Percentiles rank a stretch among this genome's conserved stretches.
Evolutionary conservation across 2,797 vertebrate species (phyloP).

Genomic region (Dendrocincla fuliginosa): DNA sequence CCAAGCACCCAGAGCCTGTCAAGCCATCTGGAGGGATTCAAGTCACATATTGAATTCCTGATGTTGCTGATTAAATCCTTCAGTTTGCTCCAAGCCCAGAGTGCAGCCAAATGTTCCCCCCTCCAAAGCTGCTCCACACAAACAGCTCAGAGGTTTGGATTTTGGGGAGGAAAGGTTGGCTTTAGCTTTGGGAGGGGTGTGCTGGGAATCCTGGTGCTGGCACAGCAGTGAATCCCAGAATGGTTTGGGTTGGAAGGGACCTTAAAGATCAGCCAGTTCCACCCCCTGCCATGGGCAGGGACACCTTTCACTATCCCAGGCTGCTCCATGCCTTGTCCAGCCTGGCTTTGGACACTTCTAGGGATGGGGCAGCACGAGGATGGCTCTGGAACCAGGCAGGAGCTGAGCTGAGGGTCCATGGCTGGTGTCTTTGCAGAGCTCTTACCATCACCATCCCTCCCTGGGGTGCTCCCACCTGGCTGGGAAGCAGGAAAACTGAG

Average conservation of each 20-base stretch:
- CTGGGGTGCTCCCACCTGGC: not conserved
- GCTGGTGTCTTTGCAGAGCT: not conserved
- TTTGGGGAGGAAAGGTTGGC: not conserved
- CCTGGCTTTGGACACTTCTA: not conserved
- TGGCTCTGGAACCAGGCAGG: not conserved
- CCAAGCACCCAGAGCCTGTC: not conserved
- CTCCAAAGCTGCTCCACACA: not conserved
- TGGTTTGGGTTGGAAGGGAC: not conserved
- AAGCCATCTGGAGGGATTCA: not conserved
- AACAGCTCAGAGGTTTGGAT: not conserved
- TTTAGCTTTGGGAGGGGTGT: not conserved
- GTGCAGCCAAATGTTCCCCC: not conserved
- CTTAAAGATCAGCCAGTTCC: not conserved
- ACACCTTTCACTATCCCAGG: not conserved
- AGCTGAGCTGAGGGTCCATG: not conserved
- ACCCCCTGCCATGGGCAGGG: not conserved
- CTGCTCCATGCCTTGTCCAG: rapidly evolving
- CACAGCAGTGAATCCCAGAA: not conserved
- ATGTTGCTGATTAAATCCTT: not conserved
- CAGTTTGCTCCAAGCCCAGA: not conserved
- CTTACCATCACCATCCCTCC: not conserved
- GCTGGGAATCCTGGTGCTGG: not conserved
- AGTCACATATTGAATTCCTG: not conserved
- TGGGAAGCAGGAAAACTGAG: not conserved
- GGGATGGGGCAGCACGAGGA: not conserved